A percentile compares a stretch with the other conserved stretches of the same genome.
Conservation (phyloP, 2,888 invertebrate species). For the Chrysodeixis includens region DNA sequence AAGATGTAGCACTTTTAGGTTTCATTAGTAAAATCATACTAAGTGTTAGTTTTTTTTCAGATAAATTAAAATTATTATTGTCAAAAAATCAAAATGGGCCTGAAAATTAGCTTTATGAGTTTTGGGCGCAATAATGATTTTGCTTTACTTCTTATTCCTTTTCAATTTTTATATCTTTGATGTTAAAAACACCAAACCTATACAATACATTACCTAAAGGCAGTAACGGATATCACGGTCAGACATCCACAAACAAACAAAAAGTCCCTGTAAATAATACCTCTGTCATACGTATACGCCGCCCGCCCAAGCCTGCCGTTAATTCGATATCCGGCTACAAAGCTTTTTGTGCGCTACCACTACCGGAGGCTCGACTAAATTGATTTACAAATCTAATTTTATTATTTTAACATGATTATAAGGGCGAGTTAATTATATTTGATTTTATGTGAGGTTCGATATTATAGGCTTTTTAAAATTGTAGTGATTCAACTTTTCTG, state of each 20-base stretch:
- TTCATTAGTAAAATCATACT: background rate
- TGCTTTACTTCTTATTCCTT: too few relatives aligned
- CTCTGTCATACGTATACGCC: background rate
- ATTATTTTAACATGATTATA: slow-evolving; percentile 42
- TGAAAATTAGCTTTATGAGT: too few relatives aligned
- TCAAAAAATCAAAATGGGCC: too few relatives aligned
- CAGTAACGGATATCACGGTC: background rate
- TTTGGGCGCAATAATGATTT: too few relatives aligned
- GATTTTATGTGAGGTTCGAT: background rate
- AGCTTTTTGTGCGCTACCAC: slow-evolving; percentile 34
- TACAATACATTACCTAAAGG: background rate
- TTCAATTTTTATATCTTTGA: too few relatives aligned
- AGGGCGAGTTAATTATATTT: slow-evolving; percentile 36
- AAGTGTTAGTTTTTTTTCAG: too few relatives aligned
- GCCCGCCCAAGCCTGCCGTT: slow-evolving; percentile 32
- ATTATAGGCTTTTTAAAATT: background rate
- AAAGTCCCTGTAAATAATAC: slow-evolving; percentile 28
- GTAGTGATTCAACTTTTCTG: background rate
- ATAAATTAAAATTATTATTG: too few relatives aligned
- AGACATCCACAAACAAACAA: slow-evolving; percentile 1
- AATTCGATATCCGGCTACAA: slow-evolving; percentile 50
- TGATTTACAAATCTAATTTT: slow-evolving; percentile 42
- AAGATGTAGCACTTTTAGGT: slow-evolving; percentile 23
- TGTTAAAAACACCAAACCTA: background rate
- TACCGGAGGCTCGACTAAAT: slow-evolving; percentile 39